Conservation (phyloP, 2,888 invertebrate genomes). For the Cheilosia impressa region DNA sequence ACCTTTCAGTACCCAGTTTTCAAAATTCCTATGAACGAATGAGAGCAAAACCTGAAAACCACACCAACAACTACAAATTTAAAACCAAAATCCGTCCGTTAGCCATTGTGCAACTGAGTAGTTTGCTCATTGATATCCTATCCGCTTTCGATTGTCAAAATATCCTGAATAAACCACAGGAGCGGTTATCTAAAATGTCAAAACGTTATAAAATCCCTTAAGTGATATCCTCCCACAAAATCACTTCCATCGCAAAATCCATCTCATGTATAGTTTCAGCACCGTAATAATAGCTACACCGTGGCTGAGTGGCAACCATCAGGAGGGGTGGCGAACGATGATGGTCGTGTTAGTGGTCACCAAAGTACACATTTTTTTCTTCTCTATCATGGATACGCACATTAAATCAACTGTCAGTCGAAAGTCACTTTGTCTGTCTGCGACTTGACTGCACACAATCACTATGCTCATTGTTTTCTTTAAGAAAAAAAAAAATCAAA, state of each 20-base stretch:
- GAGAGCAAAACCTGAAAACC: no score
- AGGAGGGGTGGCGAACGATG: slow-evolving; percentile 14
- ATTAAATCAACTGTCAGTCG: slow-evolving; percentile 71
- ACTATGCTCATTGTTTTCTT: slow-evolving; percentile 82
- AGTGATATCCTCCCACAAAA: slow-evolving; percentile 49
- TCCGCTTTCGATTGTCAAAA: neutral
- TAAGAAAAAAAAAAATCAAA: slow-evolving; percentile 76
- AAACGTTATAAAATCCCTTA: slow-evolving; percentile 37
- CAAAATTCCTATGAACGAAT: no score
- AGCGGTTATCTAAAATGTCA: neutral
- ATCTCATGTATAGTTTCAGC: slow-evolving; percentile 36
- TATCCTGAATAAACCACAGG: neutral
- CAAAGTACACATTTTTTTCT: slow-evolving; percentile 47
- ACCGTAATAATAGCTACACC: slow-evolving; percentile 20
- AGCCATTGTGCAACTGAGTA: no score
- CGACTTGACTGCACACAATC: slow-evolving; percentile 79
- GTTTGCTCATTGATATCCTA: neutral
- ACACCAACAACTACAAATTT: no score
- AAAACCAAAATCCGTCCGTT: no score
- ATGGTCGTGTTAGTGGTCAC: slow-evolving; percentile 70
- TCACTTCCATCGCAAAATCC: slow-evolving; percentile 26
- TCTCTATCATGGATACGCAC: slow-evolving; percentile 53
- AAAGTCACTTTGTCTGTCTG: slow-evolving; percentile 56
- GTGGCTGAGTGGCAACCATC: neutral
- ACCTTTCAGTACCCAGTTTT: no score